Evolutionary conservation across 2,797 vertebrate genomes (phyloP), one percentile per base, ranked within the genome.

Genomic region (Salarias fasciatus): DNA sequence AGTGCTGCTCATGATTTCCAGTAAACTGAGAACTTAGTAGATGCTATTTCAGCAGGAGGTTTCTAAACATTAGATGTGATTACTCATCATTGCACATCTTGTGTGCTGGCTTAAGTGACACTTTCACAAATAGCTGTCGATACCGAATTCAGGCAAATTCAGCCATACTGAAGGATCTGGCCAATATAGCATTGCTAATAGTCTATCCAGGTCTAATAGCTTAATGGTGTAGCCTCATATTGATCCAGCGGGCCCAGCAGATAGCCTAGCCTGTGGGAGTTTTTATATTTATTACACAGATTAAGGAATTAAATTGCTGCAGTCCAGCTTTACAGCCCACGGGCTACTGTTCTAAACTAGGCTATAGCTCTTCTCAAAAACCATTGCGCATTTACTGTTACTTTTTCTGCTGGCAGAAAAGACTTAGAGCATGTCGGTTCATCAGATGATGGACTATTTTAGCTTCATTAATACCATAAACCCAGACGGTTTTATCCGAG

Each of bases 211-310:
- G 44, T 77, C 57, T 82, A 82, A 82, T 75, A 65, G 70, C 83
- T 72, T 80, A 82, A 83, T 87, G 69, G 64, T 59, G 41, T 50
- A 69, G 49, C 69, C 63, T 88, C 57, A 49, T 69, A 80, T 81
- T 69, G 75, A 88, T 86, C 77, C 69, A 55, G 59, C 1, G 29
- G 64, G 71, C 61, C 33, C 35, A 44, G 67, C 66, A 75, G 65
- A 84, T 83, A 64, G 72, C 51, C 9, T 54, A 71, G 75, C 70
- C 74, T 79, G 49, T 80, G 64, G 76, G 71, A 73, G 30, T 75
- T 84, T 86, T 86, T 73, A 77, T 69, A 76, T 85, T 83, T 84
- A 84, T 84, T 69, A 69, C 64, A 71, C 69, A 84, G 75, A 85
- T 85, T 86, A 80, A 82, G 35, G 67, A 88, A 85, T 86, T 75